phyloP scores from a whole-genome alignment of 2,797 vertebrate species.

The Spinus olivaceus region DNA sequence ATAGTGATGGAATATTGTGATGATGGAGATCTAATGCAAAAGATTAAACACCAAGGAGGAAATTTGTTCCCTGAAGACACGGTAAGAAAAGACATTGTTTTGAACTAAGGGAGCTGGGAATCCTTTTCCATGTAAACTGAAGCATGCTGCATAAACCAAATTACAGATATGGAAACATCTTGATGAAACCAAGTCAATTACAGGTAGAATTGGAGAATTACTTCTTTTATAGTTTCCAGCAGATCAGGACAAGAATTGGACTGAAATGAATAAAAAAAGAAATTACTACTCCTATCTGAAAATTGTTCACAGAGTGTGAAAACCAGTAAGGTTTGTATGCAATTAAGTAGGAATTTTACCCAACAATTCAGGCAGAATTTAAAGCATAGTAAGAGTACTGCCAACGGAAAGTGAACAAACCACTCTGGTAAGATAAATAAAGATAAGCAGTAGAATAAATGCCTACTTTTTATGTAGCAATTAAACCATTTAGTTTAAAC shows the following conservation, averaged over 20 bases:
- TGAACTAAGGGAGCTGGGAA: not conserved
- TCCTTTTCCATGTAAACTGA: not conserved
- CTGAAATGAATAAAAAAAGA: not conserved
- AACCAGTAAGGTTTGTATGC: not conserved
- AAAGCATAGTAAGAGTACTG: not conserved
- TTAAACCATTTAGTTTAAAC: not conserved
- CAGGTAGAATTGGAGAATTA: not conserved
- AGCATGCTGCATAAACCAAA: not conserved
- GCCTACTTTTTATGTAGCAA: not conserved
- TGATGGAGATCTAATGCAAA: conserved; percentile 90
- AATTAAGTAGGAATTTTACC: not conserved
- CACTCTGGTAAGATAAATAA: not conserved
- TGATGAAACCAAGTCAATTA: not conserved
- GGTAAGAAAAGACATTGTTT: conserved; percentile 70
- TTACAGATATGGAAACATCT: not conserved
- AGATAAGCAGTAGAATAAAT: not conserved
- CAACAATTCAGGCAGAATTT: not conserved
- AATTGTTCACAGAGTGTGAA: not conserved
- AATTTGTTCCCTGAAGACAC: conserved; percentile 81
- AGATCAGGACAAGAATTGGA: not conserved
- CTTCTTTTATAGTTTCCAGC: not conserved
- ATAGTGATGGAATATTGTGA: conserved; percentile 96
- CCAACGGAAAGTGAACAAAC: not conserved
- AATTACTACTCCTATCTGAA: not conserved
- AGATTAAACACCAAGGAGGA: conserved; percentile 83